Percentiles rank a stretch among this genome's conserved stretches.
Evolutionary conservation across 2,888 invertebrate species (phyloP).

Genomic region (Drosophila tanythrix): DNA sequence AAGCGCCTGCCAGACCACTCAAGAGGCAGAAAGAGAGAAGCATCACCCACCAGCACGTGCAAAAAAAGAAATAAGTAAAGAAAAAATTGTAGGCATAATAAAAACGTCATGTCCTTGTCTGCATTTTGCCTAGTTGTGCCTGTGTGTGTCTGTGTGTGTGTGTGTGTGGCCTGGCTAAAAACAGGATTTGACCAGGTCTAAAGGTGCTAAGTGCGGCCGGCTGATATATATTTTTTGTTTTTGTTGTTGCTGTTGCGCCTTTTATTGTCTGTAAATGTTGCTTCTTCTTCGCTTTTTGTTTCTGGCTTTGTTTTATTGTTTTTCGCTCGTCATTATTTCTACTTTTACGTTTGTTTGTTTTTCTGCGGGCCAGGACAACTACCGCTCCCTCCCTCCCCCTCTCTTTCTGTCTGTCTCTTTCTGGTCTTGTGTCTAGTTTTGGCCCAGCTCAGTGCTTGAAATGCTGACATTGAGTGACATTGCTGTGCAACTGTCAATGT

Average conservation of each 20-base stretch:
- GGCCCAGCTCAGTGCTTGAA: slow-evolving; percentile 25
- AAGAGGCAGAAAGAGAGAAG: not conserved
- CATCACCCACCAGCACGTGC: slow-evolving; percentile 37
- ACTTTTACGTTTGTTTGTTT: slow-evolving; percentile 68
- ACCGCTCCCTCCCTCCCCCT: slow-evolving; percentile 19
- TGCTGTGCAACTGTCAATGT: slow-evolving; percentile 66
- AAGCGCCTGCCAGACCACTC: slow-evolving; percentile 30
- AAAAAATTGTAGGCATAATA: slow-evolving; percentile 62
- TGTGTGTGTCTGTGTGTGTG: slow-evolving; percentile 5
- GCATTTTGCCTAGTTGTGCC: slow-evolving; percentile 30
- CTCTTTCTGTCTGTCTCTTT: slow-evolving; percentile 13
- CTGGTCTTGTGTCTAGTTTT: slow-evolving; percentile 1
- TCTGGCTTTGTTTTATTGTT: slow-evolving; percentile 70
- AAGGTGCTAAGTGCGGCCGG: slow-evolving; percentile 76
- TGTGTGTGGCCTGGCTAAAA: slow-evolving; percentile 60
- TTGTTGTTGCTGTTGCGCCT: slow-evolving; percentile 31
- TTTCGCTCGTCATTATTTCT: slow-evolving; percentile 77
- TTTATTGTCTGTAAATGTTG: slow-evolving; percentile 74
- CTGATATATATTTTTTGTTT: slow-evolving; percentile 41
- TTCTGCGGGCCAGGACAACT: slow-evolving; percentile 34
- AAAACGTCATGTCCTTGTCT: slow-evolving; percentile 77
- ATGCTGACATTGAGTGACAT: slow-evolving; percentile 80
- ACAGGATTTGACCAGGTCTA: slow-evolving; percentile 60
- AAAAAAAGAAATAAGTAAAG: slow-evolving; percentile 25
- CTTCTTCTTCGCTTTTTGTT: slow-evolving; percentile 38